Evolutionary conservation across 2,113 vertebrate species (phyloP).

Genomic region (Macaca fascicularis): T2T-MFA8v1.1 NC_088381.1:24321001-24321500

Average conservation of each 20-base stretch:
- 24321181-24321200: neutral
- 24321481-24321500: neutral
- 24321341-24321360: neutral
- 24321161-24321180: neutral
- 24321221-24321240: neutral
- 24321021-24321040: neutral
- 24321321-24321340: neutral
- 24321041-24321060: neutral
- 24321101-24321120: neutral
- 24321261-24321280: neutral
- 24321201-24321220: neutral
- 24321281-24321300: neutral
- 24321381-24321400: neutral
- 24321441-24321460: accelerated
- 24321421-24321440: neutral
- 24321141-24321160: neutral
- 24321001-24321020: neutral
- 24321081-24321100: neutral
- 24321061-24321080: neutral
- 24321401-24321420: neutral
- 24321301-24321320: neutral
- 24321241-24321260: neutral
- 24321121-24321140: neutral
- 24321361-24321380: neutral
- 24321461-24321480: neutral